These are phyloP conservation scores for Sphenodon punctatus DNA, from an alignment of 2,797 vertebrate genomes.

Conservation along the genomic window DNA sequence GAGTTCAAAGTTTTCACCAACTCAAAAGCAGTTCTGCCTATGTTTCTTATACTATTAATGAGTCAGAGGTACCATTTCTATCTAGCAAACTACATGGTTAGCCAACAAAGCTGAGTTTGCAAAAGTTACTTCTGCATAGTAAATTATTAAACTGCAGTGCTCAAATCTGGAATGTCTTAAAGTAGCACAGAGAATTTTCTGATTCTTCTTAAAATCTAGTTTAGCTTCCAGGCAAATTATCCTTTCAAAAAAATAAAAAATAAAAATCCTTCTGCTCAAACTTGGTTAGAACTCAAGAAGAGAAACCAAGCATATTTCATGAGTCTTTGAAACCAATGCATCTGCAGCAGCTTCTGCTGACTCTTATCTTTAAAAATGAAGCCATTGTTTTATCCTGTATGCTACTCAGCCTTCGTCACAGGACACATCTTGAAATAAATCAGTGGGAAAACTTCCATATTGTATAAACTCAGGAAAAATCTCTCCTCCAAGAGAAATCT, in stretches of 20 bases:
- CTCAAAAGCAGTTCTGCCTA: not conserved
- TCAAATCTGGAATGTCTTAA: not conserved
- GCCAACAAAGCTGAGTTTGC: accelerated
- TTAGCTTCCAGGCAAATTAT: not conserved
- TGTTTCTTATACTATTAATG: not conserved
- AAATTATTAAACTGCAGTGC: not conserved
- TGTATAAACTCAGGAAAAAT: not conserved
- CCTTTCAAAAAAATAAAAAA: not conserved
- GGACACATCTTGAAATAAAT: not conserved
- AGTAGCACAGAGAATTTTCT: not conserved
- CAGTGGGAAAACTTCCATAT: not conserved
- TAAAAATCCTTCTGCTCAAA: not conserved
- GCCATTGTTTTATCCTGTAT: not conserved
- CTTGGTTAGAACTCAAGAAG: not conserved
- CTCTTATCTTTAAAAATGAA: not conserved
- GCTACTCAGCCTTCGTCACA: not conserved
- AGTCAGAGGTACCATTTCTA: not conserved
- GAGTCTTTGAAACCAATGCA: not conserved
- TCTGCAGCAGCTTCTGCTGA: not conserved
- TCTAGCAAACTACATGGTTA: not conserved
- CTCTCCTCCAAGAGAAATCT: not conserved
- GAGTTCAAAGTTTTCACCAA: not conserved
- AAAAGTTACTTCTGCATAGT: not conserved
- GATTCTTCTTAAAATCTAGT: not conserved
- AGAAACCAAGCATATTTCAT: not conserved